These are phyloP conservation scores for Haemorhous mexicanus DNA, from an alignment of 2,113 vertebrate species.

Conservation along the genomic window DNA sequence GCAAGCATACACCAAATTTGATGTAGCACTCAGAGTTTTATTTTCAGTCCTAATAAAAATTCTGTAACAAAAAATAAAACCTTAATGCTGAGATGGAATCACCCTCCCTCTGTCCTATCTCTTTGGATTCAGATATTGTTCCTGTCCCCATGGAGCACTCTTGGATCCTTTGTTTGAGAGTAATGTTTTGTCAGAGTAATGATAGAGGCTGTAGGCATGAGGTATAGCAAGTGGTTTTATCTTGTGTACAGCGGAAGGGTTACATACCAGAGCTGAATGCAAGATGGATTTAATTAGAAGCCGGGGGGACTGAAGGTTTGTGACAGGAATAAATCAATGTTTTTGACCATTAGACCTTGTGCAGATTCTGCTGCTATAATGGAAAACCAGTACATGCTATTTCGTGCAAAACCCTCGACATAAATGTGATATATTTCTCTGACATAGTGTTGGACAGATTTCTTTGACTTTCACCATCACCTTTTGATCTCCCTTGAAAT, in stretches of 20 bases:
- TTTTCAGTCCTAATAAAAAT: not conserved
- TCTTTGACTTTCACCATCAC: not conserved
- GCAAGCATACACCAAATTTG: not conserved
- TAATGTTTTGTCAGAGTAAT: not conserved
- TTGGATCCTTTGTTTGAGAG: not conserved
- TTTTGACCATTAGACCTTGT: constrained; percentile 54
- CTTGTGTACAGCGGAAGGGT: constrained; percentile 11
- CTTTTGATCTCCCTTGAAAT: not conserved
- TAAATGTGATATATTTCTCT: not conserved
- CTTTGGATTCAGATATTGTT: not conserved
- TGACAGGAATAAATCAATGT: constrained; percentile 61
- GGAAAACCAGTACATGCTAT: not conserved
- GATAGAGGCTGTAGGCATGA: not conserved
- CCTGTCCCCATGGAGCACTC: not conserved
- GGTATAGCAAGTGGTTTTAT: not conserved
- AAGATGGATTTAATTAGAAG: constrained; percentile 55
- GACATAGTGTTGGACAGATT: not conserved
- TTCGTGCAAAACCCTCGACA: constrained; percentile 24
- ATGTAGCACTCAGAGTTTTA: not conserved
- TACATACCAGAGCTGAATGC: not conserved
- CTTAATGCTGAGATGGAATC: not conserved
- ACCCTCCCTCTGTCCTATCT: not conserved
- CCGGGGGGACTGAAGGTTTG: not conserved
- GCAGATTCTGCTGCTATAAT: constrained; percentile 13
- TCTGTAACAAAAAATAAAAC: not conserved